Base-by-base conservation (phyloP, 1,140 invertebrate species). In the Mylabris phalerata region DNA sequence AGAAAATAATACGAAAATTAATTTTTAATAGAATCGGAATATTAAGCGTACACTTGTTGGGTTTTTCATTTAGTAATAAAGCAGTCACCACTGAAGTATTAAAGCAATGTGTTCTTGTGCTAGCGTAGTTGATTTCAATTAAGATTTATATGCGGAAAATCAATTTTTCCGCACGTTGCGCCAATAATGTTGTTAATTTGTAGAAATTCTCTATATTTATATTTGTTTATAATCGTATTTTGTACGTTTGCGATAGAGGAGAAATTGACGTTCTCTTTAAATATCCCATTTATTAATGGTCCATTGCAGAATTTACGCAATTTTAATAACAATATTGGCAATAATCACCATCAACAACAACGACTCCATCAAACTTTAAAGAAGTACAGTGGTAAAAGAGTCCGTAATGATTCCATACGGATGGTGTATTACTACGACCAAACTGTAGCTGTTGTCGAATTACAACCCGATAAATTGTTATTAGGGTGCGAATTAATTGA, bases 401-500 rank as follows among this genome's bases (percentile, higher is more conserved):
- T 83, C 3, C 75, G 70, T 47, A 80, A 83, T 63, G 81, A 84
- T 52, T 85, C 84, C 7, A 73, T 83, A 27, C 71, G 82, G 43
- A 84, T 87, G 80, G 84, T 89, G 50, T 91, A 89, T 69, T 83
- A 83, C 72, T 79, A 87, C 71, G 89, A 90, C 66, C 86, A 89
- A 74, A 88, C 89, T 1, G 83, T 92, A 11, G 89, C 88, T 3
- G 81, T 92, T 5, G 82, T 90, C 4, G 88, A 90, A 67, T 76
- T 87, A 39, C 83, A 84, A 3, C 74, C 79, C 26, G 73, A 79
- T 56, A 84, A 84, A 65, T 74, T 87, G 56, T 73, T 89, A 9
- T 77, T 85, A 13, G 84, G 87, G 66, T 93, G 90, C 69, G 86
- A 90, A 73, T 78, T 93, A 55, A 87, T 92, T 59, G 90, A 93